Evolutionary conservation across 2,797 vertebrate genomes (phyloP).

Genomic region (Acanthornis magna): DNA sequence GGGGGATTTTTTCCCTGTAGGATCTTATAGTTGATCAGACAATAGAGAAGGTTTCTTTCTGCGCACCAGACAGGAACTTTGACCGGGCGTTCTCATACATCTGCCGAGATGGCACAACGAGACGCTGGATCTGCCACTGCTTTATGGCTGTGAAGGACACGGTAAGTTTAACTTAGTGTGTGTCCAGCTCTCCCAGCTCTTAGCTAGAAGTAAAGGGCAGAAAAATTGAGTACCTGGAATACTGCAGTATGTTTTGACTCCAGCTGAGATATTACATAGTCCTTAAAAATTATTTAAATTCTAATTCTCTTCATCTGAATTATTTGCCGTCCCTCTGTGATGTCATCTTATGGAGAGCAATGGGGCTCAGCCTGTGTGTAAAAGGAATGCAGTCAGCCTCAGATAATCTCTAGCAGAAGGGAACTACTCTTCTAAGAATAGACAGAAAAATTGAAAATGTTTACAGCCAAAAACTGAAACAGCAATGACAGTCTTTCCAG

Average conservation of each 20-base stretch:
- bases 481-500: conserved; percentile 30
- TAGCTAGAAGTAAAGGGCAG: neutral
- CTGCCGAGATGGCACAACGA: conserved; percentile 96
- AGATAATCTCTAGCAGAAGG: conserved; percentile 16
- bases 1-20: conserved; percentile 68
- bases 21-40: conserved; percentile 99
- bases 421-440: conserved; percentile 50
- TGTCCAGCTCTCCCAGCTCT: neutral
- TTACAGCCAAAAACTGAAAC: conserved; percentile 29
- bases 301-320: neutral
- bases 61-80: conserved; percentile 97
- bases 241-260: neutral
- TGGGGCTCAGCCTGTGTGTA: neutral
- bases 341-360: neutral
- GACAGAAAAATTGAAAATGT: conserved; percentile 24
- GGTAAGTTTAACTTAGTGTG: conserved; percentile 72
- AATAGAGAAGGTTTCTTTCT: conserved; percentile 99
- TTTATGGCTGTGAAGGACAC: conserved; percentile 99
- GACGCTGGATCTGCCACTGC: conserved; percentile 98
- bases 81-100: conserved; percentile 98
- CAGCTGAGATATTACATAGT: neutral
- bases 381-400: conserved; percentile 18
- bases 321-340: neutral
- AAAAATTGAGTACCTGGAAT: neutral
- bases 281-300: neutral